These are phyloP conservation scores for Pheosia tremula DNA, from an alignment of 2,888 invertebrate species.

Conservation along the genomic window DNA sequence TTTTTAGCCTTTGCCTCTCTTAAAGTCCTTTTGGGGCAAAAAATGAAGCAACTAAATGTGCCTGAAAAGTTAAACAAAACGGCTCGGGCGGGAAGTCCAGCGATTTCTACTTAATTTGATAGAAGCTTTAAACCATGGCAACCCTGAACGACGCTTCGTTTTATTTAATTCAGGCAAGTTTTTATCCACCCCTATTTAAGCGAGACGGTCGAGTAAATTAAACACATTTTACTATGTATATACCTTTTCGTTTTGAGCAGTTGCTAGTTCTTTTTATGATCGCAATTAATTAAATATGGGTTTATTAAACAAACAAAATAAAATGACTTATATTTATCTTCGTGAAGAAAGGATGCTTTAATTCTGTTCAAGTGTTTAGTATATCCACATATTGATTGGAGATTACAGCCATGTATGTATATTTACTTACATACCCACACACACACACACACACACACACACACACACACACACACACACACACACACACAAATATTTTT, in stretches of 20 bases:
- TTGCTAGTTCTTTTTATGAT: background rate
- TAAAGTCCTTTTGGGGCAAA: background rate
- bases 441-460: background rate
- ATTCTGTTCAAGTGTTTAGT: no score
- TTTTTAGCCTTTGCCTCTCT: no score
- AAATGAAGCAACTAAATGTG: no score
- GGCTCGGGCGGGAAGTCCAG: background rate
- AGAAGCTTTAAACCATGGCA: constrained; percentile 5
- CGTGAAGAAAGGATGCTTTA: no score
- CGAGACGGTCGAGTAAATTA: constrained; percentile 38
- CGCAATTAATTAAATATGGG: background rate
- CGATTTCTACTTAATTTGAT: background rate
- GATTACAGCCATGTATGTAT: no score
- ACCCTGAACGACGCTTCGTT: constrained; percentile 21
- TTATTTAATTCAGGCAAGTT: constrained; percentile 39
- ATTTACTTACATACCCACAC: no score
- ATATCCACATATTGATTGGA: no score
- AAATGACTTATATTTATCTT: background rate
- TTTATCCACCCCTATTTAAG: constrained; percentile 30
- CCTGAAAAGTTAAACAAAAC: no score
- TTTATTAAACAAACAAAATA: background rate
- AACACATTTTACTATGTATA: constrained; percentile 28
- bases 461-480: no score
- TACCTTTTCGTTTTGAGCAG: constrained; percentile 6
- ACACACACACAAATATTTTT: background rate